Evolutionary conservation across 2,797 vertebrate genomes (phyloP), one percentile per base, ranked within the genome.

Genomic region (Sus cebifrons): DNA sequence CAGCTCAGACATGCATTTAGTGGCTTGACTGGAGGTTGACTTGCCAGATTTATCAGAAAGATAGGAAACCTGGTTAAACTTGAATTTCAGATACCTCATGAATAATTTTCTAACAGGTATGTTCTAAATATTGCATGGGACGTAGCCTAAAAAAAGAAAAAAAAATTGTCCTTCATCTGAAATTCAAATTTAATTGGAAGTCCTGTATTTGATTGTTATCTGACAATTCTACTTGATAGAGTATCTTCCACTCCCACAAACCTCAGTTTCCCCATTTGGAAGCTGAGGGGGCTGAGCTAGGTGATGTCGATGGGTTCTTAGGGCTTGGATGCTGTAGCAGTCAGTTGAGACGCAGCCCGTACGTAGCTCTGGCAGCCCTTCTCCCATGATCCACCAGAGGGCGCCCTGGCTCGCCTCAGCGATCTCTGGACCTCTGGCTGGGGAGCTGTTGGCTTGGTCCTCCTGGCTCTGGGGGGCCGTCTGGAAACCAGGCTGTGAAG

Each of bases 401-500:
- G 96, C 74, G 49, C 92, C 20, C 92, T 52, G 7, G 29, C 65
- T n/a, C 67, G 36, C 52, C 81, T 56, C 14, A 13, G 14, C 2
- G 2, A 3, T 9, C 21, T n/a, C 6, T 1, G 0, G 23, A 20
- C 12, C 0, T 11, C 1, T 11, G 23, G 7, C 40, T 74, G 7
- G 40, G 12, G 3, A 4, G 40, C 12, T 32, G 32, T 54, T 58
- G 27, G 52, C 68, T 4, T 0, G 97, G 95, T 90, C 96, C 96
- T 0, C 2, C 85, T 67, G 97, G 97, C 89, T 89, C 95, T 17
- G 4, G 44, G 73, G 77, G 83, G 1, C 16, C 85, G 2, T 32
- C 44, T 65, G 97, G 97, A 74, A 77, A 98, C 70, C 77, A 70
- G 96, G 97, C 94, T 82, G 36, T 32, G 20, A 90, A 15, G 7